These are phyloP conservation scores for Cheilosia impressa DNA, from an alignment of 2,888 invertebrate genomes.

Conservation along the genomic window DNA sequence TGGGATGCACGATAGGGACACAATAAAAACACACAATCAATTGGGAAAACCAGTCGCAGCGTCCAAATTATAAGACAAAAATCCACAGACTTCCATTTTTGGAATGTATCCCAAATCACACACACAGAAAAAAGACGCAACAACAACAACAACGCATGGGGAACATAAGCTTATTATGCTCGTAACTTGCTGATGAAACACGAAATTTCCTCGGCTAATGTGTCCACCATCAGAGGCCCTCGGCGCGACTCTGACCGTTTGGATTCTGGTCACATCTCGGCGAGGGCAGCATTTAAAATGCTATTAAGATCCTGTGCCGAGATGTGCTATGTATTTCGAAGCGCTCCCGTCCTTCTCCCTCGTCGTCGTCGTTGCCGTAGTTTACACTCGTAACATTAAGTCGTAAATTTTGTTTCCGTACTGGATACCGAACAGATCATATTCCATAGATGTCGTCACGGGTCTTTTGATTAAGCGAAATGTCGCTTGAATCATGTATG, in stretches of 20 bases:
- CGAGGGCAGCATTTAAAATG: conserved; percentile 72
- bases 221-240: background rate
- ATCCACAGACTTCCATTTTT: conserved; percentile 58
- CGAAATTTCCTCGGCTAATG: conserved; percentile 51
- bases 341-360: conserved; percentile 5
- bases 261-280: conserved; percentile 69
- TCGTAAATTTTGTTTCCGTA: conserved; percentile 71
- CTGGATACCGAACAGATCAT: conserved; percentile 48
- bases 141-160: conserved; percentile 17
- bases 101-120: conserved; percentile 52
- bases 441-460: conserved; percentile 65
- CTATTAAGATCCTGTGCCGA: conserved; percentile 72
- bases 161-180: conserved; percentile 66
- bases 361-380: conserved; percentile 20
- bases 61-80: conserved; percentile 12
- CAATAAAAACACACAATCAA: conserved; percentile 60
- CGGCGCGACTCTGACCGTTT: conserved; percentile 30
- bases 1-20: conserved; percentile 54
- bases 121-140: background rate
- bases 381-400: conserved; percentile 60
- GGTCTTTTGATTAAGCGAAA: conserved; percentile 66
- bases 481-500: conserved; percentile 42
- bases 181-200: conserved; percentile 43
- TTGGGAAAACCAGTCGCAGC: conserved; percentile 53
- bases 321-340: conserved; percentile 60